Base-by-base conservation (phyloP, 2,888 invertebrate genomes). In the Heteromurus nitidus region DNA sequence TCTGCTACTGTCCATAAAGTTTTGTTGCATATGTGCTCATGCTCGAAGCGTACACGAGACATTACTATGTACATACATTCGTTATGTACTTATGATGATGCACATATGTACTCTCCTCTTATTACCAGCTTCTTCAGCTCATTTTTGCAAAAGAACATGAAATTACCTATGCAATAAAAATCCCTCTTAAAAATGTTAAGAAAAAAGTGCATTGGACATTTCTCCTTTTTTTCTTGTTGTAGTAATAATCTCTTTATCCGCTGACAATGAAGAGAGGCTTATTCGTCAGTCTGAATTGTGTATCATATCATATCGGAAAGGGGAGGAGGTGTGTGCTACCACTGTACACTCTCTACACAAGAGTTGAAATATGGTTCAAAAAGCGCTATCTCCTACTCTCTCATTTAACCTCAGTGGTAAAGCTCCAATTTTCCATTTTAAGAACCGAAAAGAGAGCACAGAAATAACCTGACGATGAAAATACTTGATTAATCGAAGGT, bases 1-100 rank as follows among this genome's bases (percentile, higher is more conserved):
- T 75, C 70, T 67, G 75, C 76, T 80, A 80, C 81, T 81, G 62
- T 75, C 68, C 75, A 70, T 76, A 76, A 76, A 76, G 58, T 68
- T 60, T 73, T 62, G 30, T 62, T 73, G 62, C 64, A 53, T 50
- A 64, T 73, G 62, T 62, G 64, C 73, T 50, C 44, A 31, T 50
- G 9, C 20, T 50, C n/a, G n/a, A n/a, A n/a, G n/a, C n/a, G n/a
- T n/a, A n/a, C n/a, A n/a, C 3, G 20, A 3, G 3, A 47, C 47
- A 47, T 47, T 16, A n/a, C n/a, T n/a, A n/a, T 47, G 18, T 47
- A 47, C 18, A 50, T 3, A 20, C 20, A 20, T 20, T 20, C 50
- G 13, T 36, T 36, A 13, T 36, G 36, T 36, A 36, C 7, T 36
- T n/a, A n/a, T n/a, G n/a, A n/a, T n/a, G n/a, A 13, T 36, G 36